Base-by-base conservation (phyloP, 2,797 vertebrate genomes). In the Cottoperca gobio region DNA sequence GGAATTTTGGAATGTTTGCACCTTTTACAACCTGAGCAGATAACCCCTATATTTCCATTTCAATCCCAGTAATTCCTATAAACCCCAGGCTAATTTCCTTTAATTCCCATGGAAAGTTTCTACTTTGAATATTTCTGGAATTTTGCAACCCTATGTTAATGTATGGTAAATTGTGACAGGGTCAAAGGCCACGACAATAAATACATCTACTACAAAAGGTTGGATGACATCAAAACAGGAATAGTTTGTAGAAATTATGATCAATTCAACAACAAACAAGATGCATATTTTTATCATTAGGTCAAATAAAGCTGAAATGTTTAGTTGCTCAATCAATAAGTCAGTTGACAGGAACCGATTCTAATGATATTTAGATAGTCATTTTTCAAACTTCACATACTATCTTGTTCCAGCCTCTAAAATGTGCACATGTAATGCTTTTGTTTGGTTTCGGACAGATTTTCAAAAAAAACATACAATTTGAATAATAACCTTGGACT, bases 141-240 rank as follows among this genome's bases (percentile, higher is more conserved):
- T n/a, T n/a, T n/a, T n/a, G n/a, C n/a, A n/a, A n/a, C n/a, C n/a
- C n/a, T 33, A 31, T 33, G 31, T 33, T 28, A 33, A 8, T 33
- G 31, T 33, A 8, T 33, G 48, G 45, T 60, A 75, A n/a, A 49
- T 26, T 46, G 57, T 24, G 55, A 63, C 28, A 26, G 46, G 67
- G 67, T 82, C 52, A 75, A 69, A 79, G 59, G 72, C 61, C 40
- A 72, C 12, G 14, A 61, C 17, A 52, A 46, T 52, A 39, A 45
- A 57, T n/a, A 33, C 23, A 69, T 35, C 3, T 50, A 45, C 16
- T 21, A 12, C 8, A 48, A 31, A 65, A 40, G 6, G 10, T 23
- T 31, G 24, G 24, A 26, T 28, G 21, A 53, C 37, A 52, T 46
- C 3, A 46, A 39, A 35, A 6, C 26, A 43, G 7, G 37, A 50